Conservation (phyloP, 2,113 vertebrate genomes). For the Arothron firmamentum region DNA sequence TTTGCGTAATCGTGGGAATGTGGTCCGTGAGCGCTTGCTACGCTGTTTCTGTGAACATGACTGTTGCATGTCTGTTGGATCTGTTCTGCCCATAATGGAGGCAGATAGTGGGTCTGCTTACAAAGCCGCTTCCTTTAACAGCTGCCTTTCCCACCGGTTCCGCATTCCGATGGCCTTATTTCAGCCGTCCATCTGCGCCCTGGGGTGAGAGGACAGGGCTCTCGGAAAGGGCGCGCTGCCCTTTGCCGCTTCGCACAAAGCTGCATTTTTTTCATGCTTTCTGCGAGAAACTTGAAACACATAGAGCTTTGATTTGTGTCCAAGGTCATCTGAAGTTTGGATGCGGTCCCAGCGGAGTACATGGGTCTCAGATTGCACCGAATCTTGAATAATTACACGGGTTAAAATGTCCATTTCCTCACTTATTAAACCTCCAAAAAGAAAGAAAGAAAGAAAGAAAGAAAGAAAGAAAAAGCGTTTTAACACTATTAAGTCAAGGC, state of each 20-base stretch:
- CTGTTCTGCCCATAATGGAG: constrained; percentile 39
- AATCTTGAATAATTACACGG: constrained; percentile 23
- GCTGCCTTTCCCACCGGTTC: constrained; percentile 77
- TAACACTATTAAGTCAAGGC: constrained; percentile 12
- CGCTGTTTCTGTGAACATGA: constrained; percentile 31
- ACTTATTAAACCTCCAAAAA: constrained; percentile 4
- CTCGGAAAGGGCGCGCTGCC: constrained; percentile 26
- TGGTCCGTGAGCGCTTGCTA: neutral
- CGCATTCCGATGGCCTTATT: constrained; percentile 78
- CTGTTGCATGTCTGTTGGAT: constrained; percentile 16
- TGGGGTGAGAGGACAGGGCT: constrained; percentile 42
- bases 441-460: neutral
- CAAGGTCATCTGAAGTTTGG: constrained; percentile 23
- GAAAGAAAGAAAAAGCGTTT: neutral
- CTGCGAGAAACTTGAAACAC: neutral
- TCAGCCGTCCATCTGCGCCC: constrained; percentile 63
- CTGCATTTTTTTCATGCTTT: neutral
- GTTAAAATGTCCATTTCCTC: constrained; percentile 18
- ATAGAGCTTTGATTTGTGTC: constrained; percentile 6
- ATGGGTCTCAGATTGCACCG: constrained; percentile 20
- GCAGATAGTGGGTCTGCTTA: constrained; percentile 53
- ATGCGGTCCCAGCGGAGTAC: constrained; percentile 33
- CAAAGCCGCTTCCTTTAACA: constrained; percentile 70
- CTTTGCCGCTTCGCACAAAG: constrained; percentile 30
- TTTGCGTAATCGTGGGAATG: neutral